phyloP scores from a whole-genome alignment of 2,888 invertebrate genomes.

The Standfussiana lucernea region DNA sequence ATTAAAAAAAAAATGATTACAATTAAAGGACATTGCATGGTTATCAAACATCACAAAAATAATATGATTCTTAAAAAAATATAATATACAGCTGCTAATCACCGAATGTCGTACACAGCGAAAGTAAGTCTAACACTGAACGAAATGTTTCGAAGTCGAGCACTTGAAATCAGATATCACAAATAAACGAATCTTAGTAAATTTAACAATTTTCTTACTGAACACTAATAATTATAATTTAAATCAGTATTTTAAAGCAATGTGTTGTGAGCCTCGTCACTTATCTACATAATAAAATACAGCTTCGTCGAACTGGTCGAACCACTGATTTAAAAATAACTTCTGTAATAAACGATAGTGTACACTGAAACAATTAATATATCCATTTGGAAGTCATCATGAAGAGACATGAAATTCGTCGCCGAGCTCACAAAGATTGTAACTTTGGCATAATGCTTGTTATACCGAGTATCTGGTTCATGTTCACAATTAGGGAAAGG shows the following conservation, averaged over 20 bases:
- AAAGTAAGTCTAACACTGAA: slow-evolving; percentile 51
- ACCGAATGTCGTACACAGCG: slow-evolving; percentile 47
- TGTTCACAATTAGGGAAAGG: slow-evolving; percentile 46
- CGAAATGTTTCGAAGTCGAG: slow-evolving; percentile 35
- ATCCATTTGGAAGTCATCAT: slow-evolving; percentile 57
- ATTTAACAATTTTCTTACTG: slow-evolving; percentile 34
- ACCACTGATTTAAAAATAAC: slow-evolving; percentile 45
- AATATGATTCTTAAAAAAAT: slow-evolving; percentile 71
- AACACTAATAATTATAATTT: slow-evolving; percentile 55
- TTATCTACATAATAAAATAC: slow-evolving; percentile 50
- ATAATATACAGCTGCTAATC: slow-evolving; percentile 66
- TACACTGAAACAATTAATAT: slow-evolving; percentile 33
- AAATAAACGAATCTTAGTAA: slow-evolving; percentile 25
- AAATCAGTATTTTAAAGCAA: slow-evolving; percentile 59
- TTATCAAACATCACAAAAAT: slow-evolving; percentile 82
- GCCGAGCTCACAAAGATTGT: slow-evolving; percentile 56
- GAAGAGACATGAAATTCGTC: slow-evolving; percentile 44
- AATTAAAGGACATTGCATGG: slow-evolving; percentile 80
- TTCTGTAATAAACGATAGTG: slow-evolving; percentile 33
- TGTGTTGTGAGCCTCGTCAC: slow-evolving; percentile 60
- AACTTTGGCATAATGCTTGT: slow-evolving; percentile 49
- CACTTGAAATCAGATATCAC: slow-evolving; percentile 37
- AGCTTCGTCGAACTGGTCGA: slow-evolving; percentile 29
- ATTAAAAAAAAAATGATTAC: slow-evolving; percentile 80
- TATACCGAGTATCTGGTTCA: slow-evolving; percentile 37